These are phyloP conservation scores for Otus sunia DNA, from an alignment of 2,113 vertebrate species.

Conservation along the genomic window DNA sequence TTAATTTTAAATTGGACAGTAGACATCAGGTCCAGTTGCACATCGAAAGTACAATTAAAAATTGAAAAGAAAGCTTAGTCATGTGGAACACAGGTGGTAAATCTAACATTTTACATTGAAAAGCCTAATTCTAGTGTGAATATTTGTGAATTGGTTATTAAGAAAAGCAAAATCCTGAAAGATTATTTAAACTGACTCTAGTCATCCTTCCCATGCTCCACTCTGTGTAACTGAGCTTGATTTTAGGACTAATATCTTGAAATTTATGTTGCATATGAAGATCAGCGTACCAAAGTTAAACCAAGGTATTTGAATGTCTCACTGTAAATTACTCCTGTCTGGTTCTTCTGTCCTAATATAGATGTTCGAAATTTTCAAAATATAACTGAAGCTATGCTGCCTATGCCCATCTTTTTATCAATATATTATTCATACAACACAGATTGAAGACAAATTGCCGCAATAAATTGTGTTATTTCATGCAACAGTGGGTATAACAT, in stretches of 20 bases:
- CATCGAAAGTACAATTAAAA: not conserved
- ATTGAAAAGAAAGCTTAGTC: not conserved
- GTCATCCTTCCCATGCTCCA: not conserved
- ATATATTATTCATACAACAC: conserved; percentile 19
- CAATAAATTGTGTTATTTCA: conserved; percentile 48
- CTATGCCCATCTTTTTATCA: not conserved
- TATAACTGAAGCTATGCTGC: not conserved
- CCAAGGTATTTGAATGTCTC: not conserved
- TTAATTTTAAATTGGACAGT: not conserved
- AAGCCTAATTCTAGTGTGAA: not conserved
- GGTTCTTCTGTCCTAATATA: not conserved
- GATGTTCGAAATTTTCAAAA: conserved; percentile 12
- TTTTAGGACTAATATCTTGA: not conserved
- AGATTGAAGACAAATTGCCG: conserved; percentile 31
- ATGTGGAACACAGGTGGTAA: not conserved
- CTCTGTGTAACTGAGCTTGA: not conserved
- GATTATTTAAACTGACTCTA: not conserved
- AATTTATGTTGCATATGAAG: not conserved
- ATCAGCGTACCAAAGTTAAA: not conserved
- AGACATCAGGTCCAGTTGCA: not conserved
- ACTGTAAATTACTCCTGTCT: not conserved
- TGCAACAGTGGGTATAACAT: not conserved
- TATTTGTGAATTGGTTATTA: not conserved
- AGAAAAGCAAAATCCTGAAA: not conserved
- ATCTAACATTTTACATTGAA: not conserved